Evolutionary conservation across 2,113 vertebrate genomes (phyloP).

Genomic region (Pollachius pollachius): DNA sequence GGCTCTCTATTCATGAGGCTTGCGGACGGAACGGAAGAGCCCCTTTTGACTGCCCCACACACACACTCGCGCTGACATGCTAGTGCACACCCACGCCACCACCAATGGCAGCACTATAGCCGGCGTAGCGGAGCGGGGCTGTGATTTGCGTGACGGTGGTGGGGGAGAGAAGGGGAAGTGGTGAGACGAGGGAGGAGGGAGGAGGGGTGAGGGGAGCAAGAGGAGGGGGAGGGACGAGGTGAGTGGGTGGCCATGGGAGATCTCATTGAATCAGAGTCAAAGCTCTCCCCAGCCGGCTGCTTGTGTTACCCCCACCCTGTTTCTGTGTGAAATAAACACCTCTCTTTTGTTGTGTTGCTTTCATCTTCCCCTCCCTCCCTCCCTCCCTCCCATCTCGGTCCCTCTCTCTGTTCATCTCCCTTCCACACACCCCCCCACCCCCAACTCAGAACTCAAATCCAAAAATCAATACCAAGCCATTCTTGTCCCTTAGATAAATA

Average conservation of each 20-base stretch:
- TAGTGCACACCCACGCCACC: slow-evolving; percentile 58
- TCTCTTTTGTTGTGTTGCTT: slow-evolving; percentile 10
- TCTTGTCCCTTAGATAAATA: not conserved
- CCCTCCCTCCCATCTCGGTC: too few species aligned
- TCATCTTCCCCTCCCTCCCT: not conserved
- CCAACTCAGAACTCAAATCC: slow-evolving; percentile 11
- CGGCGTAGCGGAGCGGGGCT: too few species aligned
- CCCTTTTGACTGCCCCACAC: slow-evolving; percentile 61
- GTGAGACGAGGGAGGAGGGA: slow-evolving; percentile 14
- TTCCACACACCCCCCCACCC: not conserved
- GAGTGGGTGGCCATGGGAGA: slow-evolving; percentile 40
- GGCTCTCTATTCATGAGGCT: slow-evolving; percentile 64
- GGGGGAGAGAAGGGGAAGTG: slow-evolving; percentile 21
- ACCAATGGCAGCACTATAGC: slow-evolving; percentile 34
- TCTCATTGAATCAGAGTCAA: slow-evolving; percentile 68
- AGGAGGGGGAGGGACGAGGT: slow-evolving; percentile 5
- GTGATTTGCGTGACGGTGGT: not conserved
- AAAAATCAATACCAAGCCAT: slow-evolving; percentile 27
- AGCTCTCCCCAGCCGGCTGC: slow-evolving; percentile 34
- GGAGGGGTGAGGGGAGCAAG: slow-evolving; percentile 6
- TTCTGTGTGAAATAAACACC: slow-evolving; percentile 20
- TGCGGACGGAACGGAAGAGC: slow-evolving; percentile 7
- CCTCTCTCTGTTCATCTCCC: too few species aligned
- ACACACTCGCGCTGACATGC: slow-evolving; percentile 42
- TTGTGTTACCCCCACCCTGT: slow-evolving; percentile 19